A percentile compares a stretch with the other conserved stretches of the same genome.
Evolutionary conservation across 1,140 invertebrate genomes (phyloP).

Genomic region (Thereuonema tuberculata): DNA sequence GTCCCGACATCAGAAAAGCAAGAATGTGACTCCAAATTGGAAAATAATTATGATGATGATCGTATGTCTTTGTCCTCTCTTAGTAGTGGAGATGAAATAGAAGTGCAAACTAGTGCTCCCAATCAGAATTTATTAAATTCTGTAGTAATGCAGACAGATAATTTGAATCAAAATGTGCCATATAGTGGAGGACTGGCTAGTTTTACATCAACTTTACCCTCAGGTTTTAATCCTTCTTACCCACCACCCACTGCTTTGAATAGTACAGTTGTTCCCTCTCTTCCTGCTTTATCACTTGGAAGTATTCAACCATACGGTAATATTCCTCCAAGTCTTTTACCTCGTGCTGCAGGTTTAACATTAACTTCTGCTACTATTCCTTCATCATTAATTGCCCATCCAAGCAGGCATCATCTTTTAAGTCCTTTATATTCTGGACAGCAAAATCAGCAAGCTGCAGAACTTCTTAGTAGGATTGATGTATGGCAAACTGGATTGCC

Average conservation of each 20-base stretch:
- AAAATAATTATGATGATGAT: constrained; percentile 39
- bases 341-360: neutral
- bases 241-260: neutral
- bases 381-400: neutral
- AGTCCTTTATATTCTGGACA: neutral
- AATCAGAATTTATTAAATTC: too few relatives aligned
- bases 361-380: neutral
- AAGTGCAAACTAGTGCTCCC: neutral
- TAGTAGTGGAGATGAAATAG: constrained; percentile 64
- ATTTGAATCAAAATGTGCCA: neutral
- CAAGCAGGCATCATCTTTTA: neutral
- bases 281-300: neutral
- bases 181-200: neutral
- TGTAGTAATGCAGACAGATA: neutral
- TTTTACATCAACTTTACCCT: neutral
- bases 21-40: constrained; percentile 9
- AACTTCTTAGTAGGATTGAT: too few relatives aligned
- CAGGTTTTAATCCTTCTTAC: neutral
- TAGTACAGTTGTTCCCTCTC: too few relatives aligned
- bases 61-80: constrained; percentile 79
- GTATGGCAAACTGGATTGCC: neutral
- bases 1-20: constrained; percentile 12
- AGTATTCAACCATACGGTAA: constrained; percentile 4
- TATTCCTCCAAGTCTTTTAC: constrained; percentile 3
- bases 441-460: neutral